Evolutionary conservation across 2,888 invertebrate genomes (phyloP), one percentile per base, ranked within the genome.

Genomic region (Platypus cylindrus): DNA sequence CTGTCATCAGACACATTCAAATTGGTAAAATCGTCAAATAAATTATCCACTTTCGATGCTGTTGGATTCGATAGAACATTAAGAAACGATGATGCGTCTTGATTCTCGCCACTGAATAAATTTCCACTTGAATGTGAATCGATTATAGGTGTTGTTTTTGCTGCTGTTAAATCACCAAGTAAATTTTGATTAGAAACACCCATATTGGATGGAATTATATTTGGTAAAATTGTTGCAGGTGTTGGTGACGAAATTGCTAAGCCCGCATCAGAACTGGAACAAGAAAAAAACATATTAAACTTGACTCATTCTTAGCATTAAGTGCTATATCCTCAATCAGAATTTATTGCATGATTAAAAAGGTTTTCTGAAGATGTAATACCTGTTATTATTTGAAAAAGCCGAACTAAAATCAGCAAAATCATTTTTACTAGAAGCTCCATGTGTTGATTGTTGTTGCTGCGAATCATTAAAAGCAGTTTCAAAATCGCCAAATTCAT

Each of bases 321-420:
- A n/a, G n/a, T n/a, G n/a, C n/a, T n/a, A n/a, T n/a, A n/a, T n/a
- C n/a, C n/a, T n/a, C n/a, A n/a, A n/a, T n/a, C n/a, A n/a, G n/a
- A n/a, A n/a, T n/a, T n/a, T n/a, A n/a, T n/a, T n/a, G n/a, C n/a
- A 9, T 20, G 20, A 20, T 7, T 20, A 20, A 20, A 7, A 20
- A 20, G 9, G 20, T 20, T 20, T 5, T 20, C 9, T 7, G 9
- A 20, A 9, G 5, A 7, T 7, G 9, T 28, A 8, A 14, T 34
- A 41, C 42, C 42, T 42, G 34, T 23, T 34, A 8, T 36, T 30
- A 9, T 17, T 27, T 22, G 53, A 55, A 60, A 85, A 86, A 5
- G 83, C 83, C 27, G 75, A 73, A 40, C 69, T 68, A 58, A 87
- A 86, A 63, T 86, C 87, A 0, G 85, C 87, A 61, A 87, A 87